Conservation (phyloP, 35 echinoderm and acorn worm species). For the Eucidaris tribuloides region DNA sequence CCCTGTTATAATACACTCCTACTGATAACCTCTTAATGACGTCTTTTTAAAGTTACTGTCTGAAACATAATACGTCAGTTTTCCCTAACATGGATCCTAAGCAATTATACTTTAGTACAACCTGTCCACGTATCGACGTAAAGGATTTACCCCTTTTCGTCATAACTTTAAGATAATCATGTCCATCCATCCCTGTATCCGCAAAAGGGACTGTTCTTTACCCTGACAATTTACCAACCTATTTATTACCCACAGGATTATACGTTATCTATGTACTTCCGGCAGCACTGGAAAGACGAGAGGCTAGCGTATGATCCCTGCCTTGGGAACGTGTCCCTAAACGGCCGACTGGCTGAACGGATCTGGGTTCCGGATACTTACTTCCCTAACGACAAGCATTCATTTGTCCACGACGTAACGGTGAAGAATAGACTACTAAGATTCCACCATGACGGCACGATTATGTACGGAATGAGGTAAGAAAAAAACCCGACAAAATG, state of each 20-base stretch:
- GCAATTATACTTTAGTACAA: no score
- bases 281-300: conserved; percentile 93
- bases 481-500: no score
- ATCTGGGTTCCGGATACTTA: conserved; percentile 99
- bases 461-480: conserved; percentile 96
- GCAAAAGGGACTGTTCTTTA: neutral
- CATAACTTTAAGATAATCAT: no score
- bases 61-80: no score
- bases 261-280: conserved; percentile 96
- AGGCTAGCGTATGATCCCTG: conserved; percentile 60
- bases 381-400: conserved; percentile 95
- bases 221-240: no score
- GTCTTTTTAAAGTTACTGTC: no score
- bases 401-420: conserved; percentile 96
- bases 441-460: conserved; percentile 79
- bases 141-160: no score
- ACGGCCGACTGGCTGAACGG: conserved; percentile 81
- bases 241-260: conserved; percentile 73
- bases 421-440: conserved; percentile 84
- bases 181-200: no score
- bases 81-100: no score
- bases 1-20: no score
- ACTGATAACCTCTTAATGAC: no score
- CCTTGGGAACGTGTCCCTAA: conserved; percentile 88
- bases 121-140: no score